phyloP scores from a whole-genome alignment of 2,113 vertebrate species.

The Nothocercus julius region DNA sequence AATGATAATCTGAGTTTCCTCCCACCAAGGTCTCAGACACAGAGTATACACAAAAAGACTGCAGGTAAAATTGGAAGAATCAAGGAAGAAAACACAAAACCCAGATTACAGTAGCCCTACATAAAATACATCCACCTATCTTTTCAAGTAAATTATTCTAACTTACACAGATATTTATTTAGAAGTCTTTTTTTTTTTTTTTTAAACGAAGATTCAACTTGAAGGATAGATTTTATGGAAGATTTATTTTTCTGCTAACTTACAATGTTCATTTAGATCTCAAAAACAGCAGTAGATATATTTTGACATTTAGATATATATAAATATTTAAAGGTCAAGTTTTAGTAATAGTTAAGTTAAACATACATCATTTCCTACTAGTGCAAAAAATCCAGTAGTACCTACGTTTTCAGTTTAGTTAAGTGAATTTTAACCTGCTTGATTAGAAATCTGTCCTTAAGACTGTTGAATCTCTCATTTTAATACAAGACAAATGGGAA shows the following conservation, averaged over 20 bases:
- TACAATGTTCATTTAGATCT: fast-evolving
- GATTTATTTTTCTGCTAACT: background rate
- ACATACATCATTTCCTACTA: background rate
- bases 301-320: too few species aligned
- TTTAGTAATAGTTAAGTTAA: background rate
- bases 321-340: background rate
- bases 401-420: background rate
- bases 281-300: background rate
- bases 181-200: background rate
- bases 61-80: too few species aligned
- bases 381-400: background rate
- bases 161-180: background rate
- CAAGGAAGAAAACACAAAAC: too few species aligned
- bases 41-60: too few species aligned
- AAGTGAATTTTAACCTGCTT: background rate
- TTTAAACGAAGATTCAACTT: background rate
- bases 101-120: background rate
- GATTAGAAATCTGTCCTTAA: background rate
- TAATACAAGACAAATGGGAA: background rate
- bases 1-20: too few species aligned
- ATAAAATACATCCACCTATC: background rate
- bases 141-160: background rate
- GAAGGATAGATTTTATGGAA: background rate
- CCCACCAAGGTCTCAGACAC: too few species aligned
- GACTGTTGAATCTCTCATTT: background rate